These are phyloP conservation scores for Gymnarchus niloticus DNA, from an alignment of 2,113 vertebrate genomes.

Conservation along the genomic window DNA sequence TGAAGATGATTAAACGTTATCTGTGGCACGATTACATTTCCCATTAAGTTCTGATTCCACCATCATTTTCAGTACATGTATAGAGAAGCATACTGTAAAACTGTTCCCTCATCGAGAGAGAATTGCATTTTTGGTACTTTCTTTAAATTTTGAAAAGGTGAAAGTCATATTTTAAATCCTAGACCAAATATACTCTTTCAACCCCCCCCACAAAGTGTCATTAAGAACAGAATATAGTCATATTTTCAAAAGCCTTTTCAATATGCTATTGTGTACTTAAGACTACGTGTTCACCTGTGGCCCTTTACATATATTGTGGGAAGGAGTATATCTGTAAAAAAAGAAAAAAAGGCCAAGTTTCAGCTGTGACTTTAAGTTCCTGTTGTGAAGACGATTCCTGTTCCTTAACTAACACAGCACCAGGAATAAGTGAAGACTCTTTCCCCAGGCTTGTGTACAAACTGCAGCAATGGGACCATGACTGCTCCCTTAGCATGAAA, in stretches of 20 bases:
- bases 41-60: neutral
- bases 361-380: slow-evolving; percentile 32
- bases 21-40: slow-evolving; percentile 3
- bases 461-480: neutral
- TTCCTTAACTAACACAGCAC: slow-evolving; percentile 36
- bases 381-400: slow-evolving; percentile 36
- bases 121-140: neutral
- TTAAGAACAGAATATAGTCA: slow-evolving; percentile 28
- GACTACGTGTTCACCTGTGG: slow-evolving; percentile 48
- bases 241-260: slow-evolving; percentile 52
- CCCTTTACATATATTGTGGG: slow-evolving; percentile 50
- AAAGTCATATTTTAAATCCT: neutral
- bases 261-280: slow-evolving; percentile 21
- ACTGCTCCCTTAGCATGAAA: neutral
- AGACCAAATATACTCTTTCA: neutral
- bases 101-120: neutral
- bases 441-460: neutral
- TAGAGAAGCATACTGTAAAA: neutral
- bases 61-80: neutral
- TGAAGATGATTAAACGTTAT: neutral
- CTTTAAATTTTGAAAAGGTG: neutral
- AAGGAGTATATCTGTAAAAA: slow-evolving; percentile 36
- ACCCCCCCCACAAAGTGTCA: neutral
- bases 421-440: slow-evolving; percentile 50
- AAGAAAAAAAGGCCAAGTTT: slow-evolving; percentile 33